Evolutionary conservation across 2,888 invertebrate species (phyloP).

Genomic region (Drosophila meridiana): DNA sequence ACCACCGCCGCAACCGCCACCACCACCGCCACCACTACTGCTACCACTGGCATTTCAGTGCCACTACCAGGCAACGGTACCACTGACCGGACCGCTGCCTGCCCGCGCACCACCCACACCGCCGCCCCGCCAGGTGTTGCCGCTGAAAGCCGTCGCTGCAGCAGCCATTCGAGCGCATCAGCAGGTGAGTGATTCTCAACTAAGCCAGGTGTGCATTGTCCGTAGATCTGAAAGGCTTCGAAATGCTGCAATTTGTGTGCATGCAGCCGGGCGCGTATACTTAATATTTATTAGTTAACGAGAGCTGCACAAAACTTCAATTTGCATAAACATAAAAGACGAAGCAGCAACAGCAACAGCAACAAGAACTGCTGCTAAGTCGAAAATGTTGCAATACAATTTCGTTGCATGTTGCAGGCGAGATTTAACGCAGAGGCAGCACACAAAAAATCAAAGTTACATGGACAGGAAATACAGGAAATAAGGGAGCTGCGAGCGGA

Average conservation of each 20-base stretch:
- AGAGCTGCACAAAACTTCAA: constrained; percentile 67
- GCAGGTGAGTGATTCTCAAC: constrained; percentile 71
- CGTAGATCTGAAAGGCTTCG: constrained; percentile 31
- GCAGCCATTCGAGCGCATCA: constrained; percentile 74
- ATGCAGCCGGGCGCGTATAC: constrained; percentile 51
- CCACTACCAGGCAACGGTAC: constrained; percentile 31
- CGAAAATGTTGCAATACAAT: constrained; percentile 26
- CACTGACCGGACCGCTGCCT: constrained; percentile 11
- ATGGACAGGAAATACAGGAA: constrained; percentile 56
- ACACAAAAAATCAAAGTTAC: constrained; percentile 78
- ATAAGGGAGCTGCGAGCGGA: constrained; percentile 56
- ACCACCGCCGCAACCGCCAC: constrained; percentile 67
- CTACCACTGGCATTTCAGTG: constrained; percentile 44
- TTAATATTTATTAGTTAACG: constrained; percentile 79
- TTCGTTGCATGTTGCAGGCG: constrained; percentile 56
- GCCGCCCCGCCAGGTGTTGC: constrained; percentile 48
- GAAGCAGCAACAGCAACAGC: constrained; percentile 46
- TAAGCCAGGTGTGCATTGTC: constrained; percentile 15
- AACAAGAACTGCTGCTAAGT: constrained; percentile 31
- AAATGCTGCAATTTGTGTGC: constrained; percentile 66
- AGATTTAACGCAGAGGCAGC: constrained; percentile 72
- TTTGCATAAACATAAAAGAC: constrained; percentile 81
- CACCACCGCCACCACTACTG: constrained; percentile 59
- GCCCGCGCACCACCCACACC: constrained; percentile 18
- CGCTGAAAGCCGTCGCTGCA: constrained; percentile 66